Evolutionary conservation across 2,888 invertebrate genomes (phyloP), one percentile per base, ranked within the genome.

Genomic region (Cylloceria caligata): DNA sequence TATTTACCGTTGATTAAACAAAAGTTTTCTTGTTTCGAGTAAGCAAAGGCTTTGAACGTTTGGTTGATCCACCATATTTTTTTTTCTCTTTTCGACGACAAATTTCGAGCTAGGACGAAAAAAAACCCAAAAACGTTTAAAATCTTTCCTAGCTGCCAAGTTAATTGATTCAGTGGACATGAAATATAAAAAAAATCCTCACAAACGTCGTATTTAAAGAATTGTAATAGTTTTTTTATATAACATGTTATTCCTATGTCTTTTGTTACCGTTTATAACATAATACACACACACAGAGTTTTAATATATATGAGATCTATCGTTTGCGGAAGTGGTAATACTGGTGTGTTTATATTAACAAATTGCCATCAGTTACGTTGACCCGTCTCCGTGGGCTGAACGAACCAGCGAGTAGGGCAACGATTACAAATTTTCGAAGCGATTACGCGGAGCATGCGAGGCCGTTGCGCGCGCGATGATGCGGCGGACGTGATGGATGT

Each of bases 341-440:
- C 13, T 11, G 52, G 49, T 42, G 45, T 57, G 65, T 68, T 36
- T 42, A 47, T 68, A 68, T 36, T 13, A 36, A 16, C n/a, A 45
- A 60, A 76, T 49, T 60, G 65, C 64, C 73, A 64, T 42, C 73
- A 78, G 68, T 78, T 81, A 73, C 81, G 77, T 69, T 68, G 64
- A 81, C 52, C 77, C 71, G 34, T 52, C 64, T 62, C 21, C 30
- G 9, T 27, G 30, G 39, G 30, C 55, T 39, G 39, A 65, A 68
- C 60, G 39, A 64, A 42, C 42, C 55, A 36, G 6, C 36, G 42
- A n/a, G 36, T 11, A 57, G 30, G 39, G 57, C 49, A 67, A 21
- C 71, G 74, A 79, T 79, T 71, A 75, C 74, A 71, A 82, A 82
- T 79, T 82, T 82, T 82, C 82, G 81, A 74, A 65, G 71, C 82